Conservation (phyloP, 2,888 invertebrate species). For the Dysmachus trigonus region DNA sequence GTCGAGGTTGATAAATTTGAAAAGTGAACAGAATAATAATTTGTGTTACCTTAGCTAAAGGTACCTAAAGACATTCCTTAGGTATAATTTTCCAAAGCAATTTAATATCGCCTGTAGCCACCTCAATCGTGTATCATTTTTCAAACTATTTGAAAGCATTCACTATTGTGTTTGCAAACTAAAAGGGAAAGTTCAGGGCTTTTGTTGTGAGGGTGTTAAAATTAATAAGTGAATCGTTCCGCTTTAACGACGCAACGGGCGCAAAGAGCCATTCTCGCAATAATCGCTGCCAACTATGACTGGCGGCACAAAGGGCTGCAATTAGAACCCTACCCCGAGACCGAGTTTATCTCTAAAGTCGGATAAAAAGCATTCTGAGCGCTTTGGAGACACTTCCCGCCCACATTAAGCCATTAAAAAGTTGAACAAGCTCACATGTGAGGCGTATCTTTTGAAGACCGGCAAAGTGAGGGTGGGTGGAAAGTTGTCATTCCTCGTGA, state of each 20-base stretch:
- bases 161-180: not conserved
- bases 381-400: not conserved
- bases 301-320: not conserved
- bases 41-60: not conserved
- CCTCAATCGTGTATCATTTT: not conserved
- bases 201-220: not conserved
- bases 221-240: not conserved
- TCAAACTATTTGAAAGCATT: not conserved
- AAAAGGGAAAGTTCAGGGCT: not conserved
- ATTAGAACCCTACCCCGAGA: not conserved
- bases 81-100: not conserved
- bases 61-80: not conserved
- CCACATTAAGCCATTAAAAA: not conserved
- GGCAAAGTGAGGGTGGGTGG: too few species aligned
- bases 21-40: not conserved
- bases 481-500: constrained; percentile 16
- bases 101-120: not conserved
- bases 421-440: not conserved
- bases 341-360: not conserved
- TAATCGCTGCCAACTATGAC: not conserved
- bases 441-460: not conserved
- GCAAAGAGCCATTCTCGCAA: not conserved
- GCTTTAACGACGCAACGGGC: not conserved
- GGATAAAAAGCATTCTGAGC: not conserved
- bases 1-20: not conserved